These are phyloP conservation scores for Drosophila sulfurigaster DNA, from an alignment of 1,140 invertebrate genomes.

Conservation along the genomic window DNA sequence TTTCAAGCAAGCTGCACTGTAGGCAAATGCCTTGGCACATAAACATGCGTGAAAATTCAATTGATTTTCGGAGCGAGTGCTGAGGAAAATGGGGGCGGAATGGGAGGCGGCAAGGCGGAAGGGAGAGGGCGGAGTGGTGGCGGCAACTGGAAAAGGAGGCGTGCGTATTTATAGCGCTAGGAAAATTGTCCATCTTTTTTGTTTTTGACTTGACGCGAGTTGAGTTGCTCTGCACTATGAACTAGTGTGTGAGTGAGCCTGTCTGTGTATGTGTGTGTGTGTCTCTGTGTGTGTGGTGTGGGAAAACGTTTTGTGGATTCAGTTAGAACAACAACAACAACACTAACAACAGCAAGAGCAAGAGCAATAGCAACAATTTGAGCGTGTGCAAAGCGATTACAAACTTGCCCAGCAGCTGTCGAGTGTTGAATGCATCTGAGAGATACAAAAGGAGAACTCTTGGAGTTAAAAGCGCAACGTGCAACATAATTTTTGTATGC, in stretches of 20 bases:
- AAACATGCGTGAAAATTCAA: conserved; percentile 82
- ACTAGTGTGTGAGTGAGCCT: conserved; percentile 14
- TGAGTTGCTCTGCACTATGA: conserved; percentile 30
- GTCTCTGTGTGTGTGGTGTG: conserved; percentile 44
- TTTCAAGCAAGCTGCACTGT: conserved; percentile 23
- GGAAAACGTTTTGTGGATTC: conserved; percentile 58
- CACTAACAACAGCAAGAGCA: background rate
- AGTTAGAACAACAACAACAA: conserved; percentile 15
- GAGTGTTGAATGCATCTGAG: conserved; percentile 45
- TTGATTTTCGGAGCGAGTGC: conserved; percentile 63
- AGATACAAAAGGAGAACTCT: conserved; percentile 44
- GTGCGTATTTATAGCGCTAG: conserved; percentile 66
- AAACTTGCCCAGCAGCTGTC: conserved; percentile 61
- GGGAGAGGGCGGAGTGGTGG: background rate
- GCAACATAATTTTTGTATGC: conserved; percentile 34
- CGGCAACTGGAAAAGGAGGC: conserved; percentile 35
- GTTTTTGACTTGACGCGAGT: conserved; percentile 23
- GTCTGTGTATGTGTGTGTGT: conserved; percentile 6
- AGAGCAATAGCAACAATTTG: conserved; percentile 2
- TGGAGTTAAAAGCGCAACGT: conserved; percentile 31
- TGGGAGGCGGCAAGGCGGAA: conserved; percentile 8
- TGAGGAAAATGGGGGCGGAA: background rate
- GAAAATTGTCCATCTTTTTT: conserved; percentile 65
- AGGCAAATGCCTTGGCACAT: conserved; percentile 39
- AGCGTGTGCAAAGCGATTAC: conserved; percentile 42